Conservation (phyloP, 2,113 vertebrate genomes). For the Prionailurus bengalensis region DNA sequence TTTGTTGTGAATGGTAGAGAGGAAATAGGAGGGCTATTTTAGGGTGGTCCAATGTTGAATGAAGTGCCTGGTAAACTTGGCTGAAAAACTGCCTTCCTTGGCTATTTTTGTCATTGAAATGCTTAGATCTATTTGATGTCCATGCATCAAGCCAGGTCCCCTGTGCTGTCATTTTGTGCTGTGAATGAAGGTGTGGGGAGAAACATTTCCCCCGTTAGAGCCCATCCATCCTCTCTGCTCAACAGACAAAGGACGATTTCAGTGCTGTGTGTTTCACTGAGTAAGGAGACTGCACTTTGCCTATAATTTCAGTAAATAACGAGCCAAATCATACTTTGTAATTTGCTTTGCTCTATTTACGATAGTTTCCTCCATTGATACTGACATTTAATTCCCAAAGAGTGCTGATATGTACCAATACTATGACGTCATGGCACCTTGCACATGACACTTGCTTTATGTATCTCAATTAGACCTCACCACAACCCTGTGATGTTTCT, state of each 20-base stretch:
- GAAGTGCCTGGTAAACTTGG: not conserved
- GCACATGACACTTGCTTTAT: not conserved
- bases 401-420: not conserved
- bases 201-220: not conserved
- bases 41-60: not conserved
- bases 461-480: not conserved
- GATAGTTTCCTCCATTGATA: not conserved
- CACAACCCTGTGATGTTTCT: not conserved
- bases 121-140: not conserved
- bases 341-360: slow-evolving; percentile 7
- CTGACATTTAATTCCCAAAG: not conserved
- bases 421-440: not conserved
- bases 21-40: slow-evolving; percentile 39
- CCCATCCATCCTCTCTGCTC: not conserved
- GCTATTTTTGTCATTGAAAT: not conserved
- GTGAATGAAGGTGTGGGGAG: not conserved
- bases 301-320: slow-evolving; percentile 39
- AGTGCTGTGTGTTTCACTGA: not conserved
- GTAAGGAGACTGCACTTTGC: slow-evolving; percentile 9
- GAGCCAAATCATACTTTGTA: not conserved
- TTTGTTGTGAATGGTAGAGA: slow-evolving; percentile 57
- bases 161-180: slow-evolving; percentile 1
- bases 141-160: not conserved
- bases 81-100: not conserved
- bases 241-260: not conserved